phyloP scores from a whole-genome alignment of 2,113 vertebrate genomes.

The Tachysurus fulvidraco region DNA sequence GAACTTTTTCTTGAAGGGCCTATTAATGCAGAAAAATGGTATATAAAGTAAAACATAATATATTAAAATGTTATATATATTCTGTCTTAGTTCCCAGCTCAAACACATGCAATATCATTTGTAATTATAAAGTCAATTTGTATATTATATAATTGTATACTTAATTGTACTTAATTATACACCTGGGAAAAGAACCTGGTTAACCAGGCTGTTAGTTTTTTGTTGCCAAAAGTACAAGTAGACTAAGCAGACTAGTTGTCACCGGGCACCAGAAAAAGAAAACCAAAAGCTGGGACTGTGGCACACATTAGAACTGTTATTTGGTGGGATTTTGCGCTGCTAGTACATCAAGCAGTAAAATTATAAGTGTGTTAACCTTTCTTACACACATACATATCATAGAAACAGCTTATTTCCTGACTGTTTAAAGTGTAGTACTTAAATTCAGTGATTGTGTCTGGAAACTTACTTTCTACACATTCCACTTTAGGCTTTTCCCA shows the following conservation, averaged over 20 bases:
- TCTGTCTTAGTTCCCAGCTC: not conserved
- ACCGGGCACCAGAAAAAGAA: not conserved
- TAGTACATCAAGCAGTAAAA: not conserved
- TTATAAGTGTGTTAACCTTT: not conserved
- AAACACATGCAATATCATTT: not conserved
- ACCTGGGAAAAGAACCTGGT: too few species aligned
- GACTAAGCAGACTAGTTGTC: not conserved
- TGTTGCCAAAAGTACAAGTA: not conserved
- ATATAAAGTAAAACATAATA: not conserved
- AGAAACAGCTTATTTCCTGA: not conserved
- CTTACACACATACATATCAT: not conserved
- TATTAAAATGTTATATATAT: constrained; percentile 48
- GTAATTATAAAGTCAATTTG: not conserved
- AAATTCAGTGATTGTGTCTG: not conserved
- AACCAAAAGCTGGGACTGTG: not conserved
- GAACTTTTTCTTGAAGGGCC: constrained; percentile 78
- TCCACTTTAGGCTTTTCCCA: constrained; percentile 92
- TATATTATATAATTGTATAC: not conserved
- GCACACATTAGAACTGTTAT: not conserved
- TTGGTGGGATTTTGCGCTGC: not conserved
- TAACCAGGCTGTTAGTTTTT: not conserved
- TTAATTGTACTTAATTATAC: not conserved
- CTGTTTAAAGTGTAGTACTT: not conserved
- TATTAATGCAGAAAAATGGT: constrained; percentile 64
- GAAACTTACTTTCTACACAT: constrained; percentile 79